phyloP scores from a whole-genome alignment of 1,140 invertebrate species.

The Achroia grisella region DNA sequence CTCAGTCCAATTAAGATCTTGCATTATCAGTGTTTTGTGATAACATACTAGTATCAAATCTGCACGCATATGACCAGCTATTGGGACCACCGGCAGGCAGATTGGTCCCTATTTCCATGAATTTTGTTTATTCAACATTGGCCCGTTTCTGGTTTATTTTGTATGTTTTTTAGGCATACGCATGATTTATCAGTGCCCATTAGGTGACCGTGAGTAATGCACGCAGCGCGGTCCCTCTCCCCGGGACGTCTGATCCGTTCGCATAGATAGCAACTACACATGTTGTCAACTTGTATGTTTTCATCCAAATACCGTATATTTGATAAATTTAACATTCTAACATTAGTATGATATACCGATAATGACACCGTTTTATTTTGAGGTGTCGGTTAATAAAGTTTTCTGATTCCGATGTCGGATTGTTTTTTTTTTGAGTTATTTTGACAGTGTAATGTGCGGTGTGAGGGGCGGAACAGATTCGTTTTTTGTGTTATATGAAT shows the following conservation, averaged over 20 bases:
- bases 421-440: too few species aligned
- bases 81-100: slow-evolving; percentile 48
- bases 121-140: slow-evolving; percentile 63
- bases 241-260: slow-evolving; percentile 53
- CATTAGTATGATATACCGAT: slow-evolving; percentile 49
- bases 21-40: too few species aligned
- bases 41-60: too few species aligned
- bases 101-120: slow-evolving; percentile 67
- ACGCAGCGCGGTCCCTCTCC: slow-evolving; percentile 30
- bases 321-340: slow-evolving; percentile 54
- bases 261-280: slow-evolving; percentile 61
- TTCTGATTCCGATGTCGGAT: slow-evolving; percentile 8
- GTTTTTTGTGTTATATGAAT: too few species aligned
- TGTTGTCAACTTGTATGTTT: slow-evolving; percentile 70
- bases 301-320: slow-evolving; percentile 60
- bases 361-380: slow-evolving; percentile 42
- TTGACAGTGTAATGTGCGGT: too few species aligned
- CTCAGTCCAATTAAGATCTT: too few species aligned
- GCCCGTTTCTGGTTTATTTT: slow-evolving; percentile 45
- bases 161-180: slow-evolving; percentile 44
- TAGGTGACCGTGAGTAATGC: slow-evolving; percentile 63
- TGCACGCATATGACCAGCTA: too few species aligned
- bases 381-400: slow-evolving; percentile 48
- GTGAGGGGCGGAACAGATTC: too few species aligned
- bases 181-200: slow-evolving; percentile 65